Conservation (phyloP, 2,113 vertebrate species). For the Triplophysa rosa region DNA sequence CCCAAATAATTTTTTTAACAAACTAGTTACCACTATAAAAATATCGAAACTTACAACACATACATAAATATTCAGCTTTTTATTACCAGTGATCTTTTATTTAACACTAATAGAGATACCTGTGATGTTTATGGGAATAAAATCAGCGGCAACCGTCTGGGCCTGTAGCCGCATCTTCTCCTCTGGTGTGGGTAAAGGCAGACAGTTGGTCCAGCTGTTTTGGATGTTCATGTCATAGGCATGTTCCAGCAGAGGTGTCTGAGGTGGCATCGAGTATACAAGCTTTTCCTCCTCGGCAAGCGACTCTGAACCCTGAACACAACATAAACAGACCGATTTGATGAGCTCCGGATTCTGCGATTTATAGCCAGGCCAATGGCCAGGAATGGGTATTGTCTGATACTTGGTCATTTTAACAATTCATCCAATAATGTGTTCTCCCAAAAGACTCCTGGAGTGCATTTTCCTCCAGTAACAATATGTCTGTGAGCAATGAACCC, state of each 20-base stretch:
- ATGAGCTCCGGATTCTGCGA: background rate
- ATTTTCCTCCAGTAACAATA: constrained; percentile 33
- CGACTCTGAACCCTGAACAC: constrained; percentile 77
- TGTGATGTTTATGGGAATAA: constrained; percentile 93
- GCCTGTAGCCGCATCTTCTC: constrained; percentile 92
- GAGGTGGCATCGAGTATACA: constrained; percentile 72
- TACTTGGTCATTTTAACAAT: constrained; percentile 42
- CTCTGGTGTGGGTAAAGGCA: constrained; percentile 90
- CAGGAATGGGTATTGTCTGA: constrained; percentile 30
- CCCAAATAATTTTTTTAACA: no score
- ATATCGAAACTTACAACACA: no score
- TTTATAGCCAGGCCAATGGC: constrained; percentile 7
- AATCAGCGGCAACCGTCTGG: constrained; percentile 78
- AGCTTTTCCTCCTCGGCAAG: constrained; percentile 83
- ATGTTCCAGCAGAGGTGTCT: constrained; percentile 78
- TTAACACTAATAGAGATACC: constrained; percentile 69
- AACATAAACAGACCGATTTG: constrained; percentile 42
- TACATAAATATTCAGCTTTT: background rate
- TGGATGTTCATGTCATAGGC: constrained; percentile 74
- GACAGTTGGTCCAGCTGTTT: constrained; percentile 78
- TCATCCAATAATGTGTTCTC: background rate
- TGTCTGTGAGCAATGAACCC: constrained; percentile 34
- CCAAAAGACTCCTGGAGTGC: constrained; percentile 22
- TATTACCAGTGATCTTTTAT: background rate
- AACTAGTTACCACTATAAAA: no score